Evolutionary conservation across 2,797 vertebrate genomes (phyloP), one percentile per base, ranked within the genome.

Genomic region (Denticeps clupeoides): DNA sequence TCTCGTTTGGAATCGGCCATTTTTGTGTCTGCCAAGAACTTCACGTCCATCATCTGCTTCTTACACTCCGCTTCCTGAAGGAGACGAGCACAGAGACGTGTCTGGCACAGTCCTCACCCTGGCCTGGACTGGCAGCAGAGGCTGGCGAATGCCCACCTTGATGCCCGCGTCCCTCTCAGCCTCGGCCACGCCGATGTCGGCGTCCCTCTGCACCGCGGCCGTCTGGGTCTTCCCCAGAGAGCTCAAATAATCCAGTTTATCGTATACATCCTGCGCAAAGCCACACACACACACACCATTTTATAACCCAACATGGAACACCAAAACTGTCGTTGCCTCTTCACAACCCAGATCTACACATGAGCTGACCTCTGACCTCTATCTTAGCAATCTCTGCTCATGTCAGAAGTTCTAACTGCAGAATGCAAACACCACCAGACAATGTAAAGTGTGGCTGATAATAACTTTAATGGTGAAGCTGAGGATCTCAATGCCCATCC

Each of bases 211-310:
- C 1, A 96, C 93, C 1, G 87, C 88, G 0, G 93, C 94, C 0
- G 88, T 94, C 81, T 97, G 93, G 0, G 92, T 88, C 75, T 98
- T 97, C 12, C 92, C 92, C 29, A 98, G 77, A 2, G 92, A 97
- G 72, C 93, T 95, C 72, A 98, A 77, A 70, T 98, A 98, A 58
- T 92, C 87, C 68, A 97, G 80, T 63, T 94, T 97, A 69, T 97
- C 94, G 18, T 88, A 97, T 3, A 98, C 93, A 24, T 98, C 93
- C 93, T 97, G 63, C 41, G n/a, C 41, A n/a, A 18, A 55, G 7
- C 26, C 8, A 31, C 4, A 3, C n/a, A 33, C 2, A 33, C 2
- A 28, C 7, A 32, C 6, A 35, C 13, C n/a, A n/a, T n/a, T n/a
- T n/a, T n/a, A n/a, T n/a, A n/a, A n/a, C n/a, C n/a, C n/a, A n/a